phyloP scores from a whole-genome alignment of 2,113 vertebrate genomes.

The Varanus komodoensis region DNA sequence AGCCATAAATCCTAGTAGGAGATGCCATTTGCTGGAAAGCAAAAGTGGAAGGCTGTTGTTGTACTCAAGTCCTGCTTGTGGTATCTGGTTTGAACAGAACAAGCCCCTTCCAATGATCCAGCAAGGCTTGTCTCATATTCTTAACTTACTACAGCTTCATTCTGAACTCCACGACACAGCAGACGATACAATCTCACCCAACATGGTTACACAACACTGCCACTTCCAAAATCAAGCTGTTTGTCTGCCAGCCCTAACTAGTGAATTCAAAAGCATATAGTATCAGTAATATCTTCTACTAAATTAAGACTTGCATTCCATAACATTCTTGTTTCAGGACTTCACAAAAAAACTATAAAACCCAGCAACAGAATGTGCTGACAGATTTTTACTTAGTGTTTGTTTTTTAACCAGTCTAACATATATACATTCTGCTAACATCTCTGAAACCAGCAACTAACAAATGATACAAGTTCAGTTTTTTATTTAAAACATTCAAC shows the following conservation, averaged over 20 bases:
- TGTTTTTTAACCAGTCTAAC: constrained; percentile 34
- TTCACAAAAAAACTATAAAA: not conserved
- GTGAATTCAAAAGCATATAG: not conserved
- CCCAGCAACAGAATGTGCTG: not conserved
- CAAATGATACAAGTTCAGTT: not conserved
- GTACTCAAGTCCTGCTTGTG: too few relatives aligned
- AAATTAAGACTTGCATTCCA: not conserved
- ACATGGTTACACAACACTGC: not conserved
- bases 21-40: too few relatives aligned
- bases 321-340: not conserved
- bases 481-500: constrained; percentile 43
- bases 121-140: not conserved
- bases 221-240: not conserved
- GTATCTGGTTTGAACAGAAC: too few relatives aligned
- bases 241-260: not conserved
- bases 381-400: not conserved
- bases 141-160: not conserved
- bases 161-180: not conserved
- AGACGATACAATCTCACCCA: too few relatives aligned
- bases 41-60: too few relatives aligned
- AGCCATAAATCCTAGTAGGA: not conserved
- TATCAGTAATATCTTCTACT: not conserved
- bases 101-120: too few relatives aligned
- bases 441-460: constrained; percentile 41
- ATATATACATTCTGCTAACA: constrained; percentile 7